Evolutionary conservation across 1,140 invertebrate genomes (phyloP).

Genomic region (Hydropsyche tenuis): DNA sequence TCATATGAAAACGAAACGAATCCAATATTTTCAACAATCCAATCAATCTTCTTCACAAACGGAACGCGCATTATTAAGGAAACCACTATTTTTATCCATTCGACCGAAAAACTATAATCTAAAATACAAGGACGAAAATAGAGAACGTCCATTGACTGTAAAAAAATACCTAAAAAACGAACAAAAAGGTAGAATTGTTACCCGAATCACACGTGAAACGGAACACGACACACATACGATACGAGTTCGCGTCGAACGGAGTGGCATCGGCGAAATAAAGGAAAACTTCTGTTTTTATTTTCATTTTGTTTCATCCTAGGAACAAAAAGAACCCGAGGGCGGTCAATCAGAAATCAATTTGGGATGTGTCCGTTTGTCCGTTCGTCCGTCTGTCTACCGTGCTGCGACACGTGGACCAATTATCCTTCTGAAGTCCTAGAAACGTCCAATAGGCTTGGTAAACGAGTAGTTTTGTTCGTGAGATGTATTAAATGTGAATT

Average conservation of each 20-base stretch:
- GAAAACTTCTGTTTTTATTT: not conserved
- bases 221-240: not conserved
- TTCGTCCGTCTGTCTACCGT: not conserved
- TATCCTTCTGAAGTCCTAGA: too few relatives aligned
- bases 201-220: not conserved
- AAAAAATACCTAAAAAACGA: not conserved
- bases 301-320: not conserved
- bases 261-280: not conserved
- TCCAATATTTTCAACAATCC: too few relatives aligned
- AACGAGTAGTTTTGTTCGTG: too few relatives aligned
- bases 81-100: conserved; percentile 12
- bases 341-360: conserved; percentile 36
- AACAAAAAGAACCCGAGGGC: not conserved
- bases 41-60: too few relatives aligned
- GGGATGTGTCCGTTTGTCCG: conserved; percentile 4
- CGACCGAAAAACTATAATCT: not conserved
- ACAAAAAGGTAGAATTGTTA: not conserved
- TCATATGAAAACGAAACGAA: too few relatives aligned
- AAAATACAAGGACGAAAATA: not conserved
- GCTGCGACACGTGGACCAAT: too few relatives aligned
- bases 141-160: not conserved
- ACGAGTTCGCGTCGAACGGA: not conserved
- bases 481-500: too few relatives aligned
- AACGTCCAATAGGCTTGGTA: too few relatives aligned
- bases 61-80: not conserved